phyloP scores from a whole-genome alignment of 2,888 invertebrate species.

The Drosophila leonis region DNA sequence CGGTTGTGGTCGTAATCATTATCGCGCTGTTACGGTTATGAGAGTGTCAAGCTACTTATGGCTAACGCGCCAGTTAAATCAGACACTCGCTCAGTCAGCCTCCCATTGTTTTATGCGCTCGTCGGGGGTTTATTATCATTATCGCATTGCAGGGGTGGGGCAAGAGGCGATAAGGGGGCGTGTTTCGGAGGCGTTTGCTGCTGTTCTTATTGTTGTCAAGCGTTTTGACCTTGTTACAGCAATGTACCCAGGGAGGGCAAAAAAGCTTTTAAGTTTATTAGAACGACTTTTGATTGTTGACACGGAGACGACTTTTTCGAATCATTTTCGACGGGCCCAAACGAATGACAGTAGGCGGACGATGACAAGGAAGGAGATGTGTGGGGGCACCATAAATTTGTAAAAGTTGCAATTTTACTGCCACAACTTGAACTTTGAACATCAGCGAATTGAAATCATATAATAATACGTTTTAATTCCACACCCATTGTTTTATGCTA shows the following conservation, averaged over 20 bases:
- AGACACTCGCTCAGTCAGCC: conserved; percentile 70
- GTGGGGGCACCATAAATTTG: conserved; percentile 1
- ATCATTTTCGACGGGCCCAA: conserved; percentile 34
- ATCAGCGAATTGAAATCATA: conserved; percentile 52
- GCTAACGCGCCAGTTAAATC: conserved; percentile 77
- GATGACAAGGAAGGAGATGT: background rate
- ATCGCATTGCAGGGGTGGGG: conserved; percentile 38
- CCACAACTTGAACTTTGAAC: conserved; percentile 17
- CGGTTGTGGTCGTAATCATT: conserved; percentile 77
- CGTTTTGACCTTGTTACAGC: conserved; percentile 50
- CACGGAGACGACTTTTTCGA: conserved; percentile 55
- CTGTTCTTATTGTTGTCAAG: conserved; percentile 36
- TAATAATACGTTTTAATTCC: conserved; percentile 75
- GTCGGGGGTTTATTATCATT: conserved; percentile 73
- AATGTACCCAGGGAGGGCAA: conserved; percentile 14
- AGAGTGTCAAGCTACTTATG: conserved; percentile 83
- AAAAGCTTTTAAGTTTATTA: conserved; percentile 76
- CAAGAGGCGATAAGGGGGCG: background rate
- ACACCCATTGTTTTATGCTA: conserved; percentile 67
- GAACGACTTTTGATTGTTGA: conserved; percentile 76
- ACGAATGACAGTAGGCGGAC: background rate
- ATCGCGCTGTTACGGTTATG: conserved; percentile 83
- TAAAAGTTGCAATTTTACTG: conserved; percentile 60
- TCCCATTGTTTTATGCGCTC: conserved; percentile 74
- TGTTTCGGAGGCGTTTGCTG: conserved; percentile 45